Evolutionary conservation across 2,113 vertebrate genomes (phyloP), one percentile per base, ranked within the genome.

Genomic region (Bujurquina vittata): DNA sequence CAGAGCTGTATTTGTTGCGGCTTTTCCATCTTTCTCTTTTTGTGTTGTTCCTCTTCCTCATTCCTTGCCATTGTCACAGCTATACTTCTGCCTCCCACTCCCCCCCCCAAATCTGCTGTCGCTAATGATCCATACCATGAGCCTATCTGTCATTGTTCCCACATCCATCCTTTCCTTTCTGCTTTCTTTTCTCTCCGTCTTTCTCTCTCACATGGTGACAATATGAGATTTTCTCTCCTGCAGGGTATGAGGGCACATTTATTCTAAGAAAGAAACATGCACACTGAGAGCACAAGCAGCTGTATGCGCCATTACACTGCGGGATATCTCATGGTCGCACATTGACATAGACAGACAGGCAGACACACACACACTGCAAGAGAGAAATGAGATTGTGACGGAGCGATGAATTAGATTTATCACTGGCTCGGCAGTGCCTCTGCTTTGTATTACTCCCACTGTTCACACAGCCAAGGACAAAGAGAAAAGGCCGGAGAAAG

Each of bases 381-480:
- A 43, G 73, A 74, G 78, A 37, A 84, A 85, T 78, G 55, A 87
- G 46, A 59, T 62, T 35, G 77, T 37, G 52, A 75, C 54, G 63
- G 80, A 89, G 86, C 29, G 29, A 26, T 43, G 40, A 75, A 80
- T 84, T 86, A 5, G 9, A 82, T 84, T 87, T 59, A 81, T 73
- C 59, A 10, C 29, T 37, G 40, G 4, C 56, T 84, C 0, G 2
- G 29, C 11, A 17, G 76, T 56, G 29, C 74, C 40, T 81, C 55
- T 72, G 58, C 31, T 35, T 69, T 61, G 49, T 79, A 9, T 54
- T 69, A 67, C 59, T 78, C 35, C 46, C 23, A 33, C 29, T 74
- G 57, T 79, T 63, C 62, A 74, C 57, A 57, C 43, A 52, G 56
- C 43, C 46, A 33, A 81, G 75, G 69, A 26, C 67, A 57, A 29